phyloP scores from a whole-genome alignment of 92 coral and sea anemone species.

The Desmophyllum pertusum region DNA sequence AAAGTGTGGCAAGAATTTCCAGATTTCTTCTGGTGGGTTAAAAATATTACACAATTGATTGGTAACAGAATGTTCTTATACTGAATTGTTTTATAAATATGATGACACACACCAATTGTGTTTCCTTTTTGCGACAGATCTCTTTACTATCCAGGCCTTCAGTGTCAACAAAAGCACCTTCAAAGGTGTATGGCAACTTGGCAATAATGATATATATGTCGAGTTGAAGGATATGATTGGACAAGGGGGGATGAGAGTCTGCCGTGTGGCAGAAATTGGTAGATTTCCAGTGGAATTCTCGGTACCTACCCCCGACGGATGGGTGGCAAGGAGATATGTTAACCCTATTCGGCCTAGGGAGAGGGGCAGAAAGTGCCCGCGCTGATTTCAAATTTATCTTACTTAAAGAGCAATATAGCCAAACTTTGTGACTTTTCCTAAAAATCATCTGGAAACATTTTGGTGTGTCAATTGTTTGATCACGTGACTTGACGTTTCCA shows the following conservation, averaged over 20 bases:
- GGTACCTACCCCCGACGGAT: not conserved
- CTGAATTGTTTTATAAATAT: too few species aligned
- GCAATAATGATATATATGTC: not conserved
- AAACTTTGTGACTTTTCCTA: too few species aligned
- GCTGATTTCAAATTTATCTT: too few species aligned
- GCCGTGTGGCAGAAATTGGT: not conserved
- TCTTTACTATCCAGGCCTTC: not conserved
- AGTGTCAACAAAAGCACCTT: not conserved
- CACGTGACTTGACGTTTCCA: too few species aligned
- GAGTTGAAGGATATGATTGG: not conserved
- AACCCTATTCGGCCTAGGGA: too few species aligned
- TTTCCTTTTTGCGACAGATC: not conserved
- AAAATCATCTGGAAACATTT: too few species aligned
- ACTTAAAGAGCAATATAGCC: too few species aligned
- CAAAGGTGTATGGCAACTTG: not conserved
- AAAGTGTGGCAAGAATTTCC: not conserved
- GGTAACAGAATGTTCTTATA: too few species aligned
- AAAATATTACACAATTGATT: too few species aligned
- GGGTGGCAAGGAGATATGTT: too few species aligned
- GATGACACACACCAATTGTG: not conserved
- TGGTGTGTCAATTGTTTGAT: too few species aligned
- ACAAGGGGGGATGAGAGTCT: not conserved
- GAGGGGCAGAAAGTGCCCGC: too few species aligned
- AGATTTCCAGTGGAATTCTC: not conserved
- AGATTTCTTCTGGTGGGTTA: not conserved